Evolutionary conservation across 2,113 vertebrate species (phyloP).

Genomic region (Spheniscus mendiculus): DNA sequence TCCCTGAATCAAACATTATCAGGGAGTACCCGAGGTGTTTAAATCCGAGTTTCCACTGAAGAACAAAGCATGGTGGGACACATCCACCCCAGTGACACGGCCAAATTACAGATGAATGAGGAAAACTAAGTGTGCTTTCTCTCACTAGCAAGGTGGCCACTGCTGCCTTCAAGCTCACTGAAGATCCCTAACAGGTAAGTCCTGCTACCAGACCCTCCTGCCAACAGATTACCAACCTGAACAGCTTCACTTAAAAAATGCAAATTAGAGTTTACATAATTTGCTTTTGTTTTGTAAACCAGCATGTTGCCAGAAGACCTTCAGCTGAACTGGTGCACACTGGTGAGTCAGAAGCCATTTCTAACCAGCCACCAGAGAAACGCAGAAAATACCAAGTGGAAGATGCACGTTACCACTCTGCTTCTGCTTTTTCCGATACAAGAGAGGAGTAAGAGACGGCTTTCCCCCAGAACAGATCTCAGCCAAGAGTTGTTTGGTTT

Average conservation of each 20-base stretch:
- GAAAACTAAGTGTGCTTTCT: neutral
- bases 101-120: neutral
- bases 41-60: neutral
- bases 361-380: neutral
- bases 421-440: neutral
- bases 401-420: neutral
- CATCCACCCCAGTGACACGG: rapidly evolving
- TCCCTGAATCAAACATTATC: neutral
- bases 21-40: neutral
- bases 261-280: neutral
- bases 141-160: neutral
- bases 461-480: neutral
- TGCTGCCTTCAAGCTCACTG: neutral
- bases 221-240: neutral
- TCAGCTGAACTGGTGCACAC: neutral
- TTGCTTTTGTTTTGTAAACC: neutral
- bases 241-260: neutral
- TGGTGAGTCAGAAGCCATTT: neutral
- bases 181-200: neutral
- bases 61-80: neutral
- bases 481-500: rapidly evolving
- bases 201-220: neutral
- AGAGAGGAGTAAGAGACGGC: neutral
- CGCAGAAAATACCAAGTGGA: neutral
- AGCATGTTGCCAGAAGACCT: neutral